Percentiles rank a stretch among this genome's conserved stretches.
These are phyloP conservation scores for Aphaenogaster ashmeadi DNA, from an alignment of 1,140 invertebrate genomes.

Conservation along the genomic window DNA sequence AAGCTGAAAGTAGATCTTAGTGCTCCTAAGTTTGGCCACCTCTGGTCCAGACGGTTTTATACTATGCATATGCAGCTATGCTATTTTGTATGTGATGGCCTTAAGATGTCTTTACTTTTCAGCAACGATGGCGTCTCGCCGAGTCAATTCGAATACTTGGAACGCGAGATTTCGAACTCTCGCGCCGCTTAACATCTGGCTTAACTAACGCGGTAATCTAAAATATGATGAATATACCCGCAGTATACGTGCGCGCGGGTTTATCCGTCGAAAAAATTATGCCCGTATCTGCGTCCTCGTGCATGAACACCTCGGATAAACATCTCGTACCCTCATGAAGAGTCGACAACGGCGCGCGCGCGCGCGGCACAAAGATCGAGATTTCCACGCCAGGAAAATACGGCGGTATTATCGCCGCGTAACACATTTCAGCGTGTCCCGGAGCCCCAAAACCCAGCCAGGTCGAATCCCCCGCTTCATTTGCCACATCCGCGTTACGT, in stretches of 20 bases:
- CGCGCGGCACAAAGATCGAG: neutral
- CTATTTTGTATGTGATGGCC: no score
- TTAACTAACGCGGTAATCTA: constrained; percentile 28
- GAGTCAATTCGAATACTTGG: neutral
- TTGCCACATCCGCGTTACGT: neutral
- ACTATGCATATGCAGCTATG: no score
- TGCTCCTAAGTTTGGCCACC: no score
- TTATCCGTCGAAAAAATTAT: constrained; percentile 65
- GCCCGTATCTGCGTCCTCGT: constrained; percentile 66
- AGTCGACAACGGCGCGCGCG: neutral
- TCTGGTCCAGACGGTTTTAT: no score
- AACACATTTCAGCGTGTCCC: neutral
- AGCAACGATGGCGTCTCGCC: neutral
- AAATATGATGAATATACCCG: constrained; percentile 79
- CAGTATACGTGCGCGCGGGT: constrained; percentile 66
- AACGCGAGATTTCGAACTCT: neutral
- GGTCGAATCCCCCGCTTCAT: neutral
- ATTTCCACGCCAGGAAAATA: constrained; percentile 31
- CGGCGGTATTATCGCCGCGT: constrained; percentile 15
- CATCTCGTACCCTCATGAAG: constrained; percentile 74
- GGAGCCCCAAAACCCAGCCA: neutral
- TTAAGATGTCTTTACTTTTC: neutral
- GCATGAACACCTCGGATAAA: constrained; percentile 72
- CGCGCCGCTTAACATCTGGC: constrained; percentile 39
- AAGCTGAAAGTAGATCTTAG: no score